Evolutionary conservation across 2,888 invertebrate genomes (phyloP), one percentile per base, ranked within the genome.

Genomic region (Brenthis hecate): DNA sequence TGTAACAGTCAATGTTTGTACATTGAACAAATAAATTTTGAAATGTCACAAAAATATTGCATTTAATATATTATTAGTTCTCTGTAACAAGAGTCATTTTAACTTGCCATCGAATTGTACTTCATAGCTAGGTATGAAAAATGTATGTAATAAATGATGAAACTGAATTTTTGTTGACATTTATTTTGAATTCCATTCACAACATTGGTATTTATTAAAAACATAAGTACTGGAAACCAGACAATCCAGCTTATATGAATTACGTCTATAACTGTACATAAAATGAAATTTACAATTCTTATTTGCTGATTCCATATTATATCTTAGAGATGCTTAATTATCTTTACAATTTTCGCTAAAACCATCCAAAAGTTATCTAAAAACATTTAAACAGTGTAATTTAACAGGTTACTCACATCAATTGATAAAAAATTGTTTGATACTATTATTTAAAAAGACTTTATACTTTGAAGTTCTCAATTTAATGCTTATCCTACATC

Each of bases 61-160:
- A 73, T 74, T 73, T 74, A 73, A 68, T 72, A 68, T 64, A 32
- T 47, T 71, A 36, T 55, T 72, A 72, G 65, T 66, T 66, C 53
- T 58, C 23, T 60, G 8, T 57, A 55, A 62, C 13, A 51, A 62
- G 51, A 68, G 69, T 70, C 58, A 64, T 65, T 69, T 64, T 66
- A 76, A 76, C 78, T 79, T 79, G 78, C 78, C 78, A 77, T 77
- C 51, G 73, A 63, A 73, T 69, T 75, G 70, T 76, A 76, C 68
- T 75, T 78, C 28, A 60, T 76, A 68, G 54, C 61, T 67, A 69
- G 70, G 55, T 73, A 73, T 76, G 55, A 65, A 60, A 71, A 70
- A 63, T 66, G 63, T 56, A 48, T 63, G 66, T 66, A 69, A 72
- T 66, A 14, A 32, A 61, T 56, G 36, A 69, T 70, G 70, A 68